Base-by-base conservation (phyloP, 2,888 invertebrate species). In the Nemotelus pantherinus region DNA sequence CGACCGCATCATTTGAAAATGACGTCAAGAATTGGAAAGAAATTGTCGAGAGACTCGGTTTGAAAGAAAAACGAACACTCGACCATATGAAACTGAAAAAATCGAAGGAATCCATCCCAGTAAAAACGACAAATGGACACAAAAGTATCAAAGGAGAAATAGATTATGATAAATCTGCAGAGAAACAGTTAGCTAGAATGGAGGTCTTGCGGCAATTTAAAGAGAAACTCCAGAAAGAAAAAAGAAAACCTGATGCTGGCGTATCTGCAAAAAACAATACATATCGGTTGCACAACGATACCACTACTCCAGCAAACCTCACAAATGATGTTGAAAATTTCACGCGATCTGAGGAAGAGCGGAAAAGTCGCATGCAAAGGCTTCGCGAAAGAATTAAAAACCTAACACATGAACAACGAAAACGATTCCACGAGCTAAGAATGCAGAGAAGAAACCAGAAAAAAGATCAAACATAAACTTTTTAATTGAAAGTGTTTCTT, bases 361-460 rank as follows among this genome's bases (percentile, higher is more conserved):
- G 68, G 70, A 68, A 65, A 44, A 2, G 39, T 9, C 72, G 68
- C 57, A 47, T 67, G 9, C 71, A 80, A 71, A 81, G 82, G 7
- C 83, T 86, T 25, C 82, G 83, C 10, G 81, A 82, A 47, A 83
- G 86, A 41, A 81, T 87, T 39, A 80, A 83, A 7, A 81, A 82
- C 0, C 82, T 87, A 5, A 82, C 83, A 58, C 85, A 85, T 50
- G 86, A 86, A 80, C 83, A 85, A 77, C 86, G 84, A 55, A 78
- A 80, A 72, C 81, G 81, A 77, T 86, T 86, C 82, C 82, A 84
- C 44, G 84, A 85, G 77, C 81, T 83, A 80, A 83, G 86, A 78
- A 83, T 83, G 79, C 81, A 82, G 64, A 83, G 85, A 78, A 85
- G 84, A 80, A 82, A 82, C 68, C 44, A 72, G 39, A 57, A 72